These are phyloP conservation scores for Micrasema minimum DNA, from an alignment of 1,140 invertebrate genomes.

Conservation along the genomic window DNA sequence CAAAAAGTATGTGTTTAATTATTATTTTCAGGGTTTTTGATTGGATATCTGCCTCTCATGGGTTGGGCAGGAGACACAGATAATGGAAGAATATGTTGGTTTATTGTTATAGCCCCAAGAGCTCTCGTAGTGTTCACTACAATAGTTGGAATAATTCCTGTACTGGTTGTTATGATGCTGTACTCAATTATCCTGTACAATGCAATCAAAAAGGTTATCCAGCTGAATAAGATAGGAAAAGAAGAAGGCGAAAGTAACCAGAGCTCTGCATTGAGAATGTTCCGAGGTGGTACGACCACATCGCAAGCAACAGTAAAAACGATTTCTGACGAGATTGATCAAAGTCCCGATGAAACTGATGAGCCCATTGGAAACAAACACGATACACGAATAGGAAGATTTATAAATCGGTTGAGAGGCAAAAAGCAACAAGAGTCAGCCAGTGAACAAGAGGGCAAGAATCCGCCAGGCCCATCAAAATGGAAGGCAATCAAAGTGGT, in stretches of 20 bases:
- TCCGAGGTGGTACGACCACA: slow-evolving; percentile 24
- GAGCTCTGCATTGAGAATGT: slow-evolving; percentile 25
- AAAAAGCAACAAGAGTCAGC: too few species aligned
- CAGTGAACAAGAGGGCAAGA: slow-evolving; percentile 36
- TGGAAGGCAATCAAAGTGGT: slow-evolving; percentile 70
- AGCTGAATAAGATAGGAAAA: slow-evolving; percentile 31
- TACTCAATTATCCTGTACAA: slow-evolving; percentile 63
- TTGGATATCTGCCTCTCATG: slow-evolving; percentile 68
- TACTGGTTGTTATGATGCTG: slow-evolving; percentile 64
- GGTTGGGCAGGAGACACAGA: slow-evolving; percentile 66
- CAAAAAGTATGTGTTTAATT: not conserved
- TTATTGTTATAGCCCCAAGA: slow-evolving; percentile 65
- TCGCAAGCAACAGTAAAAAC: not conserved
- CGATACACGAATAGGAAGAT: slow-evolving; percentile 7
- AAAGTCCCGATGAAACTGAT: slow-evolving; percentile 9
- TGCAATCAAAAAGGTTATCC: slow-evolving; percentile 44
- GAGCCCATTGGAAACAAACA: slow-evolving; percentile 1
- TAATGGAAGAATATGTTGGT: slow-evolving; percentile 64
- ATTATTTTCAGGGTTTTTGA: slow-evolving; percentile 62
- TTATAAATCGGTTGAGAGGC: not conserved
- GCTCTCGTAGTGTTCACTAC: slow-evolving; percentile 65
- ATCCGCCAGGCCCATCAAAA: slow-evolving; percentile 60
- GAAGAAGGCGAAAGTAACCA: slow-evolving; percentile 3
- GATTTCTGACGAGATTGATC: not conserved
- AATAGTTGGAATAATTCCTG: slow-evolving; percentile 65